Percentiles rank a stretch among this genome's conserved stretches.
Evolutionary conservation across 30 jellyfish, hydroid and myxozoan species (phyloP).

Genomic region (Nemopilema nomurai): DNA sequence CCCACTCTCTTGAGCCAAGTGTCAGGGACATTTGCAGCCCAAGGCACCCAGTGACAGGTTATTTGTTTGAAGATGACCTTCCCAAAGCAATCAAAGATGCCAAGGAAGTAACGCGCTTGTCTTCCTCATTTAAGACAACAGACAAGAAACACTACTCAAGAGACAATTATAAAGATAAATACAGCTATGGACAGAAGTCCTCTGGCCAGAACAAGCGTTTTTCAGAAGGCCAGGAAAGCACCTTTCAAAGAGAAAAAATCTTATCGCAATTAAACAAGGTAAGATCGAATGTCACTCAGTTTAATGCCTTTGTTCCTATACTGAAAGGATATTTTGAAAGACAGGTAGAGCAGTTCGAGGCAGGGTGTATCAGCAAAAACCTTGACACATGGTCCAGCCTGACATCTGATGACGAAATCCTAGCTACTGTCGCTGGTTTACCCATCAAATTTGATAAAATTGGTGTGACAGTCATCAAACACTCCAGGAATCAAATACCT

Average conservation of each 20-base stretch:
- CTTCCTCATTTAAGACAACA: not conserved
- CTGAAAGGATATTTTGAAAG: not conserved
- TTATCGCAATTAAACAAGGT: no score
- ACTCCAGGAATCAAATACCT: no score
- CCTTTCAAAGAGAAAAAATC: constrained; percentile 28
- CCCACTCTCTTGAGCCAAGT: constrained; percentile 14
- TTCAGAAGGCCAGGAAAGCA: constrained; percentile 55
- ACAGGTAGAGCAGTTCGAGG: constrained; percentile 30
- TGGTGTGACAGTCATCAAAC: no score
- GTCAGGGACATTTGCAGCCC: constrained; percentile 41
- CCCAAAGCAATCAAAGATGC: constrained; percentile 18
- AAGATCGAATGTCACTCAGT: no score
- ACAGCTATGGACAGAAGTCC: not conserved
- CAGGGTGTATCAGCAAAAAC: constrained; percentile 23
- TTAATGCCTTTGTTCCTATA: no score
- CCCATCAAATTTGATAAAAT: no score
- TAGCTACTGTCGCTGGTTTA: no score
- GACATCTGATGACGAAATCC: no score
- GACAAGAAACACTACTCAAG: not conserved
- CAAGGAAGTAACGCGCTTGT: constrained; percentile 4
- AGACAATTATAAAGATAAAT: not conserved
- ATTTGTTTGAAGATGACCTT: constrained; percentile 41
- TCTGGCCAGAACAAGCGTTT: not conserved
- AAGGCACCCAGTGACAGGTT: constrained; percentile 27
- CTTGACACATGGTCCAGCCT: constrained; percentile 9